Conservation (phyloP, 2,888 invertebrate species). For the Diaperis boleti region DNA sequence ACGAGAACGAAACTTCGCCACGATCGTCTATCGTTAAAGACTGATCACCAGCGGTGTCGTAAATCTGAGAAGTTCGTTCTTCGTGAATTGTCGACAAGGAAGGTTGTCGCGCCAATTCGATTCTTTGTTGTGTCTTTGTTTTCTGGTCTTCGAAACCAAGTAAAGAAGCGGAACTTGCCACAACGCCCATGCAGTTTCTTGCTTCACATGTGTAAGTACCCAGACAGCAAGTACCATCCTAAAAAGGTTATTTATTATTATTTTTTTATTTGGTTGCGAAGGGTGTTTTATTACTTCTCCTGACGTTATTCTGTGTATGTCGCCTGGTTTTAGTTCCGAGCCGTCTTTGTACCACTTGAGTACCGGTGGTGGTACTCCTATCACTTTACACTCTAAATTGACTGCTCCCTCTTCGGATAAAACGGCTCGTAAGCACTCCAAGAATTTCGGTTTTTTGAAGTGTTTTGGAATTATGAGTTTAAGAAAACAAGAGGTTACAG, state of each 20-base stretch:
- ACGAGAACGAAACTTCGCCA: constrained; percentile 90
- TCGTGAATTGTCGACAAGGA: constrained; percentile 92
- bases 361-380: constrained; percentile 90
- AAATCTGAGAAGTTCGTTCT: constrained; percentile 89
- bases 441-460: constrained; percentile 88
- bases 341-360: constrained; percentile 95
- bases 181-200: constrained; percentile 90
- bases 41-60: constrained; percentile 79
- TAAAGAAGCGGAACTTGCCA: constrained; percentile 88
- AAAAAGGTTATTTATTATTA: constrained; percentile 13
- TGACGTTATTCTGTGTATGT: constrained; percentile 90
- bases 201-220: constrained; percentile 94
- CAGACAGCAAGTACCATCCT: constrained; percentile 88
- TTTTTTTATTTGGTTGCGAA: constrained; percentile 23
- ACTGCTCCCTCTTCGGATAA: constrained; percentile 91
- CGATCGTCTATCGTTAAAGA: constrained; percentile 82
- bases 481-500: constrained; percentile 87
- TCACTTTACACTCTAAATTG: constrained; percentile 92
- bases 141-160: constrained; percentile 87
- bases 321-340: constrained; percentile 88
- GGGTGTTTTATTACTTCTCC: constrained; percentile 70
- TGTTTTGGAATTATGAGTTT: constrained; percentile 88
- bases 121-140: constrained; percentile 68
- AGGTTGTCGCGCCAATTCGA: constrained; percentile 77
- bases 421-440: constrained; percentile 87